These are phyloP conservation scores for Cettia cetti DNA, from an alignment of 2,113 vertebrate species.

Conservation along the genomic window DNA sequence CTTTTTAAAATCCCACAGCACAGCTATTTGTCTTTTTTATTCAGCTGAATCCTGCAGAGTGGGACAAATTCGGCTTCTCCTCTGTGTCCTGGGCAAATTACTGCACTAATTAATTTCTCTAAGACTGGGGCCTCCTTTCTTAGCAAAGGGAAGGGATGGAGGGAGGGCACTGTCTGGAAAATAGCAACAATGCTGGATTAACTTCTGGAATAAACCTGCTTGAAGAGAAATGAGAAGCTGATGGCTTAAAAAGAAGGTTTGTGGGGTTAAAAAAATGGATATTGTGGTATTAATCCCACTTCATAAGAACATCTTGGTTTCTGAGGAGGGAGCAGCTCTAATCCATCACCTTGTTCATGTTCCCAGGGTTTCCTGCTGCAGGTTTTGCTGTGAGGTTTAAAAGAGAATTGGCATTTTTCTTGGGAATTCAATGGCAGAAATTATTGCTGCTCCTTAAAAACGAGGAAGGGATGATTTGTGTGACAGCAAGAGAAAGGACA, in stretches of 20 bases:
- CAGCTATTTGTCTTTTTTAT: conserved; percentile 15
- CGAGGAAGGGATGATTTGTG: neutral
- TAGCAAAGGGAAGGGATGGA: neutral
- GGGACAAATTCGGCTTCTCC: neutral
- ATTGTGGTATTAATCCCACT: neutral
- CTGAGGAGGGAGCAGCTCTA: neutral
- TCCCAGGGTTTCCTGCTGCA: neutral
- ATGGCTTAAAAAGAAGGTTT: neutral
- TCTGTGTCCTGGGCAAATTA: neutral
- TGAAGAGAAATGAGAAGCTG: neutral
- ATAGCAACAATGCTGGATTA: neutral
- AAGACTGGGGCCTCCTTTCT: neutral
- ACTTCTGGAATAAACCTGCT: neutral
- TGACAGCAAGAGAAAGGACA: neutral
- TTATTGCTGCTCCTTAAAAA: neutral
- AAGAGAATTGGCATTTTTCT: neutral
- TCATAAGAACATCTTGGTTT: neutral
- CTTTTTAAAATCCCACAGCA: neutral
- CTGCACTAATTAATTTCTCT: conserved; percentile 6
- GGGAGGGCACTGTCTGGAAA: neutral
- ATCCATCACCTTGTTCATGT: neutral
- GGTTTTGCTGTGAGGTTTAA: neutral
- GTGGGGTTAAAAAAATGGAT: neutral
- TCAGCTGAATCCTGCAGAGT: conserved; percentile 20
- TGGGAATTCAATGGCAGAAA: neutral